Evolutionary conservation across 2,113 vertebrate genomes (phyloP), one percentile per base, ranked within the genome.

Genomic region (Siniperca chuatsi): DNA sequence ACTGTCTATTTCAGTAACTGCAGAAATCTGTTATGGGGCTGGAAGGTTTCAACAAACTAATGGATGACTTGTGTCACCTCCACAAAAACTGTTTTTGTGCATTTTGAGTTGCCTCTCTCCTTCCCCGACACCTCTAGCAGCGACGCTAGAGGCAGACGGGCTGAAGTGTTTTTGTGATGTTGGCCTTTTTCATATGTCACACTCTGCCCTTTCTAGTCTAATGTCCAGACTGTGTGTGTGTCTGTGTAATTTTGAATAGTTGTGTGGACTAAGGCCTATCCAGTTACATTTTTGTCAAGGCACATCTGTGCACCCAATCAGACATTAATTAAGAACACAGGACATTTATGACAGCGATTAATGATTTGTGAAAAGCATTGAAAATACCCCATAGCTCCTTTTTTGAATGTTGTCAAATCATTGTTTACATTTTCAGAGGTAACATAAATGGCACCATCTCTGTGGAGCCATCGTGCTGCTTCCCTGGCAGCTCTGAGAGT

Each of bases 151-250:
- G 87, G 80, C 89, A 85, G 86, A 87, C 79, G 86, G 81, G 78
- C 87, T 84, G 91, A 87, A 90, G 86, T 93, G 86, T 93, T 90
- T 92, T 87, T 89, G 83, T 91, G 90, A 90, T 82, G 79, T 79
- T 90, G 88, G 88, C 92, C 89, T 94, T 91, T 94, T 88, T 93
- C 93, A 93, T 82, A 75, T 90, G 88, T 90, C 90, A 87, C 76
- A 76, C 82, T 81, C 90, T 95, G 94, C 85, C 93, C 92, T 94
- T 95, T 95, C 66, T 44, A n/a, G 82, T 64, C 82, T 86, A 81
- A 76, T 62, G 79, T 73, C 54, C 57, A 64, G 68, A 68, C 79
- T 48, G 6, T 60, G 37, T 71, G 76, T 86, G 75, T 82, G 64
- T 57, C 8, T 81, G 46, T 75, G 58, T 68, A 5, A 44, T 60